These are phyloP conservation scores for Psilopsiagon aymara DNA, from an alignment of 2,113 vertebrate genomes.

Conservation along the genomic window DNA sequence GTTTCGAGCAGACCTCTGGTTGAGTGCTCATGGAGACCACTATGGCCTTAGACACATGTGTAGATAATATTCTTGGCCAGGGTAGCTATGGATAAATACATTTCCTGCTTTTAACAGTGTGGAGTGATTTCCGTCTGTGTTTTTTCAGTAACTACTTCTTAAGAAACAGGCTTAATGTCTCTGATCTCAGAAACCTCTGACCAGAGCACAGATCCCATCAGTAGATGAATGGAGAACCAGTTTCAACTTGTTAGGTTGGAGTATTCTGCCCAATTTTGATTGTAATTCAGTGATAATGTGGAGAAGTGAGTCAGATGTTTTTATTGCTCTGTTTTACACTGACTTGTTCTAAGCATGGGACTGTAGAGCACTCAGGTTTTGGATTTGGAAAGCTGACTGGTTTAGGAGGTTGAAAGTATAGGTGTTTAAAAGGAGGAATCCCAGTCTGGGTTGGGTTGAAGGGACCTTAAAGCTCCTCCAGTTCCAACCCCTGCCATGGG, in stretches of 20 bases:
- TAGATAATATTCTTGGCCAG: not conserved
- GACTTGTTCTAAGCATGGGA: not conserved
- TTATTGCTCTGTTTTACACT: not conserved
- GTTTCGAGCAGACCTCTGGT: not conserved
- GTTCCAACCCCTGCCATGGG: fast-evolving
- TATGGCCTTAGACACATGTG: fast-evolving
- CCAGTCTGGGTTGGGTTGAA: not conserved
- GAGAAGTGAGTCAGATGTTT: not conserved
- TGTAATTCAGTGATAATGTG: not conserved
- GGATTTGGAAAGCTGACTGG: not conserved
- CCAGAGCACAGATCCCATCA: not conserved
- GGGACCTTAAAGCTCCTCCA: not conserved
- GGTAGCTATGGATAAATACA: not conserved
- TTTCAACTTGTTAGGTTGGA: not conserved
- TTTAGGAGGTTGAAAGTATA: not conserved
- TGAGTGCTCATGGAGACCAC: not conserved
- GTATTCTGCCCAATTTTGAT: not conserved
- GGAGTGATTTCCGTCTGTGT: not conserved
- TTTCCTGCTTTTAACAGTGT: not conserved
- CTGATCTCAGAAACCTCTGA: not conserved
- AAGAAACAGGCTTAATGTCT: not conserved
- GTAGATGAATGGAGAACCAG: not conserved
- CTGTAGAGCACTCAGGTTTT: not conserved
- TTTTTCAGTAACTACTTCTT: not conserved
- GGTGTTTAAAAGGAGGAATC: not conserved